Percentiles rank a stretch among this genome's conserved stretches.
Conservation (phyloP, 2,888 invertebrate species). For the Quadroppia sp. region DNA sequence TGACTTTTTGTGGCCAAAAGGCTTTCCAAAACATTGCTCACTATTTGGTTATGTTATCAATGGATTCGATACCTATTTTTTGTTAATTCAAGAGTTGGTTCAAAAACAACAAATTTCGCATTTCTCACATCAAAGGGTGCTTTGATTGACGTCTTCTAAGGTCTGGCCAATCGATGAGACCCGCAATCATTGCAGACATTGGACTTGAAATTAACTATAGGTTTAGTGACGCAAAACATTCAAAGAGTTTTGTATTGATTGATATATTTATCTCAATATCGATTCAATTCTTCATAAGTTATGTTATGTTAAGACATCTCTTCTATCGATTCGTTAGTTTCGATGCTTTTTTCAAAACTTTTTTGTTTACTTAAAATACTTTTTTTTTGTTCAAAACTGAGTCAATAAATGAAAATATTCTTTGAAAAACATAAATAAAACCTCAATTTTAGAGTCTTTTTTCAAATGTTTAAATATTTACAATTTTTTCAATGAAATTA, state of each 20-base stretch:
- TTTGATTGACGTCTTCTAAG: constrained; percentile 33
- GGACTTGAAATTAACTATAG: background rate
- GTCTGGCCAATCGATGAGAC: background rate
- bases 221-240: background rate
- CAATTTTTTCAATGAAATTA: background rate
- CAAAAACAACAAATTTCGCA: background rate
- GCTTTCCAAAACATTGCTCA: background rate
- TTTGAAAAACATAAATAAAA: background rate
- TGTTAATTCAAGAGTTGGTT: background rate
- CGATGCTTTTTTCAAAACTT: background rate
- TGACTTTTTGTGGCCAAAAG: background rate
- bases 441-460: background rate
- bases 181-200: background rate
- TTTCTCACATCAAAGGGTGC: background rate
- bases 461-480: background rate
- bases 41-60: background rate
- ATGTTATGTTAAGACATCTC: background rate
- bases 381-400: background rate
- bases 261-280: background rate
- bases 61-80: background rate
- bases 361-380: background rate
- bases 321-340: background rate
- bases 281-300: background rate
- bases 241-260: background rate
- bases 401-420: background rate